Percentiles rank a stretch among this genome's conserved stretches.
These are phyloP conservation scores for Zapus hudsonius DNA, from an alignment of 2,113 vertebrate species.

Conservation along the genomic window DNA sequence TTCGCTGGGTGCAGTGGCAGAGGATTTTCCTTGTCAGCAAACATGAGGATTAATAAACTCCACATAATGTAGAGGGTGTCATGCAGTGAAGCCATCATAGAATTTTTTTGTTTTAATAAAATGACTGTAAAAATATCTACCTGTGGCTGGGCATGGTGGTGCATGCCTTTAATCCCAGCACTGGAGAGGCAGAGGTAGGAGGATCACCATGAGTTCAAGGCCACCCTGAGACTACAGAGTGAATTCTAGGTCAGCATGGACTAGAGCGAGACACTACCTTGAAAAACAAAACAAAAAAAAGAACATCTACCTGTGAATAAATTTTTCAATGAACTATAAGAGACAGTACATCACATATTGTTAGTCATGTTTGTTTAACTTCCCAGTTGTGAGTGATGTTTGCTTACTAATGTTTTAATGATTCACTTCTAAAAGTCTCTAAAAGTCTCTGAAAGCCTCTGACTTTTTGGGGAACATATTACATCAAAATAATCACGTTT, in stretches of 20 bases:
- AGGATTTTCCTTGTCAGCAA: background rate
- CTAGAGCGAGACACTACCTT: no score
- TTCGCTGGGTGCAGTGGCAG: background rate
- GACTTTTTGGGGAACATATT: background rate
- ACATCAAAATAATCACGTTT: conserved; percentile 7
- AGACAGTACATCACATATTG: background rate
- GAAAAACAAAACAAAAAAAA: no score
- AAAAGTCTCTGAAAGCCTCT: no score
- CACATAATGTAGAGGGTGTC: background rate
- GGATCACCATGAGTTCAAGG: no score
- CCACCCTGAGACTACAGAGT: no score
- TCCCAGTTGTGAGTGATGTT: no score
- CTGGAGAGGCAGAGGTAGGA: no score
- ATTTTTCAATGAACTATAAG: background rate
- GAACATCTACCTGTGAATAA: no score
- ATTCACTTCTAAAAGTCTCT: background rate
- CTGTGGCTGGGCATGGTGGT: no score
- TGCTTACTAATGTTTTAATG: background rate
- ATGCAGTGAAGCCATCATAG: background rate
- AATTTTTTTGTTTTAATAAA: background rate
- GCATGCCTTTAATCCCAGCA: no score
- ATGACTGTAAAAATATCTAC: background rate
- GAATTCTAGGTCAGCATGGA: no score
- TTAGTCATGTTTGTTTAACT: background rate
- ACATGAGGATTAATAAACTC: background rate